Evolutionary conservation across 2,113 vertebrate species (phyloP).

Genomic region (Pluvialis apricaria): DNA sequence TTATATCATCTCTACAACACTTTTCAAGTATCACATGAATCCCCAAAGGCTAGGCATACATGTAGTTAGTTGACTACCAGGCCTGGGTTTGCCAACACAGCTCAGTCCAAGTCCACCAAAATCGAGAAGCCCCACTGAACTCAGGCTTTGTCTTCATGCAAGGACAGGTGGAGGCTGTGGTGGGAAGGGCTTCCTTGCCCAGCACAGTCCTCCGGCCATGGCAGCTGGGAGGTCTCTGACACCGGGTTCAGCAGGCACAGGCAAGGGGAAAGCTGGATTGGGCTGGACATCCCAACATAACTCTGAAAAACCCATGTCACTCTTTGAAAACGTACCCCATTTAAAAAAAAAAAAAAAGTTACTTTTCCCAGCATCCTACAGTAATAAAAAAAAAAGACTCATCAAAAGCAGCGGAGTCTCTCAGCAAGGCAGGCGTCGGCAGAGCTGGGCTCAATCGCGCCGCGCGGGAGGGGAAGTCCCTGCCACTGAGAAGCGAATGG

Average conservation of each 20-base stretch:
- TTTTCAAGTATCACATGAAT: not conserved
- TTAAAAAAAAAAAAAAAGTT: not conserved
- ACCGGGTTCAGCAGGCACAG: fast-evolving
- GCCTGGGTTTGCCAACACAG: not conserved
- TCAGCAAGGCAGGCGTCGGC: conserved; percentile 8
- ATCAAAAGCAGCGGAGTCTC: conserved; percentile 35
- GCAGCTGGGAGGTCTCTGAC: fast-evolving
- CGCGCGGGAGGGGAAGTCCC: not conserved
- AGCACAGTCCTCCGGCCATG: fast-evolving
- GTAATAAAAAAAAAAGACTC: not conserved
- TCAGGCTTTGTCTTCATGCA: fast-evolving
- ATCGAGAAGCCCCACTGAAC: not conserved
- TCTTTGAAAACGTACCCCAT: not conserved
- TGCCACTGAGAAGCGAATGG: not conserved
- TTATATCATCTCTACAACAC: not conserved
- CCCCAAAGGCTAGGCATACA: not conserved
- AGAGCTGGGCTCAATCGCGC: conserved; percentile 3
- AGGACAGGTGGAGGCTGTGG: not conserved
- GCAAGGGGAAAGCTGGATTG: not conserved
- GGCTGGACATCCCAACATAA: not conserved
- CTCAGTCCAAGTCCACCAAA: not conserved
- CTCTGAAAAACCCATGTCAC: not conserved
- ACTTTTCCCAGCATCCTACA: not conserved
- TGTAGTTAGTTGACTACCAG: not conserved
- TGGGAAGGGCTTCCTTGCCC: not conserved